phyloP scores from a whole-genome alignment of 2,113 vertebrate species.

The Ceyx margarethae region DNA sequence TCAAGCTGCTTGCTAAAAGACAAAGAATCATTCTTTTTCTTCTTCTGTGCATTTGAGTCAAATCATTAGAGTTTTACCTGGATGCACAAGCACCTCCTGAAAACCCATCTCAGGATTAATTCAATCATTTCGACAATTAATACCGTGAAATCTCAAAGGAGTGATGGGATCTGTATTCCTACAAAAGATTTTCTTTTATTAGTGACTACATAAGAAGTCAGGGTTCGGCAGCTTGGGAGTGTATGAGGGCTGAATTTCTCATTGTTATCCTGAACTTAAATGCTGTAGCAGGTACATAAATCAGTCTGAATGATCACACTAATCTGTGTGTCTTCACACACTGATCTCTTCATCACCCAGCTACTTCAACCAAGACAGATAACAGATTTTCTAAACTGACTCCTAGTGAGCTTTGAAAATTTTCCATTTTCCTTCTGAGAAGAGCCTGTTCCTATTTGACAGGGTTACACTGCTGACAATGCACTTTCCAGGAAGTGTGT shows the following conservation, averaged over 20 bases:
- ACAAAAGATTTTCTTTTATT: not conserved
- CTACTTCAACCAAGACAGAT: not conserved
- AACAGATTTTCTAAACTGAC: not conserved
- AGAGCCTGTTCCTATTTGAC: not conserved
- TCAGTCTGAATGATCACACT: not conserved
- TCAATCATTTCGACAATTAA: not conserved
- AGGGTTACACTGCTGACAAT: not conserved
- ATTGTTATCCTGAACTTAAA: not conserved
- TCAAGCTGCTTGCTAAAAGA: not conserved
- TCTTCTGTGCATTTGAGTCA: not conserved
- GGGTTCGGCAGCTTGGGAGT: not conserved
- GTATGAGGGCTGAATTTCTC: not conserved
- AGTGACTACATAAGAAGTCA: not conserved
- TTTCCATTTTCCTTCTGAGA: not conserved
- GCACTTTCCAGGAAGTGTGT: not conserved
- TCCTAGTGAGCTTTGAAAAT: not conserved
- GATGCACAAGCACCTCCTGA: not conserved
- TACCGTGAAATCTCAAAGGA: not conserved
- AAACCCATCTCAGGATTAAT: not conserved
- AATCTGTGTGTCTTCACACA: not conserved
- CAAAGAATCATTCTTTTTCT: not conserved
- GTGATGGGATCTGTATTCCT: not conserved
- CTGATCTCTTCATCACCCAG: fast-evolving
- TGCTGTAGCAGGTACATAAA: not conserved
- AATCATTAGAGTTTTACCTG: not conserved